Evolutionary conservation across 1,140 invertebrate genomes (phyloP).

Genomic region (Drosophila micromelanica): DNA sequence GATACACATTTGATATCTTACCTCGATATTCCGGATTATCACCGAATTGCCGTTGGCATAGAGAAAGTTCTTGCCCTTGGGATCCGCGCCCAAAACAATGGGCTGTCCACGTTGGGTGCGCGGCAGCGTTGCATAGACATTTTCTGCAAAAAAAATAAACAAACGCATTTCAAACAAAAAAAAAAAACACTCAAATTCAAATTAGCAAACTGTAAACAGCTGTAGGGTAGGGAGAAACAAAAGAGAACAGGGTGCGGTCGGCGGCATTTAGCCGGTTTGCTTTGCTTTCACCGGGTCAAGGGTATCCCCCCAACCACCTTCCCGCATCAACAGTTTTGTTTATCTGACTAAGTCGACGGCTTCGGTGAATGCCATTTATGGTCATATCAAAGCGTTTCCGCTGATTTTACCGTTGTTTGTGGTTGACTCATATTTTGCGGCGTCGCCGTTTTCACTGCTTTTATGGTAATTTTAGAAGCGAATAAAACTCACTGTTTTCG

Average conservation of each 20-base stretch:
- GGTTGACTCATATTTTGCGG: conserved; percentile 68
- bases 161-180: conserved; percentile 7
- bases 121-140: conserved; percentile 96
- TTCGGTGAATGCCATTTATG: conserved; percentile 62
- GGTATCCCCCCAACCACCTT: background rate
- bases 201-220: background rate
- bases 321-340: conserved; percentile 16
- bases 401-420: conserved; percentile 65
- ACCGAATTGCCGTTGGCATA: conserved; percentile 99
- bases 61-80: conserved; percentile 98
- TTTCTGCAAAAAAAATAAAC: conserved; percentile 88
- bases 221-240: conserved; percentile 4
- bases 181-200: conserved; percentile 18
- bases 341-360: conserved; percentile 25
- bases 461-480: conserved; percentile 22
- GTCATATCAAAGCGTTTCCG: conserved; percentile 72
- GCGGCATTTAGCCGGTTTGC: conserved; percentile 29
- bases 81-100: conserved; percentile 96
- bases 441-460: conserved; percentile 18
- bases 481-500: conserved; percentile 77
- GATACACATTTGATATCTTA: too few species aligned
- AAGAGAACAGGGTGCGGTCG: conserved; percentile 60
- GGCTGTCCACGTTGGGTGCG: conserved; percentile 96
- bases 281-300: conserved; percentile 26
- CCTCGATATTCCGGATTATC: conserved; percentile 98